A percentile compares a stretch with the other conserved stretches of the same genome.
These are phyloP conservation scores for Leptatherina wallacei DNA, from an alignment of 2,797 vertebrate species.

Conservation along the genomic window DNA sequence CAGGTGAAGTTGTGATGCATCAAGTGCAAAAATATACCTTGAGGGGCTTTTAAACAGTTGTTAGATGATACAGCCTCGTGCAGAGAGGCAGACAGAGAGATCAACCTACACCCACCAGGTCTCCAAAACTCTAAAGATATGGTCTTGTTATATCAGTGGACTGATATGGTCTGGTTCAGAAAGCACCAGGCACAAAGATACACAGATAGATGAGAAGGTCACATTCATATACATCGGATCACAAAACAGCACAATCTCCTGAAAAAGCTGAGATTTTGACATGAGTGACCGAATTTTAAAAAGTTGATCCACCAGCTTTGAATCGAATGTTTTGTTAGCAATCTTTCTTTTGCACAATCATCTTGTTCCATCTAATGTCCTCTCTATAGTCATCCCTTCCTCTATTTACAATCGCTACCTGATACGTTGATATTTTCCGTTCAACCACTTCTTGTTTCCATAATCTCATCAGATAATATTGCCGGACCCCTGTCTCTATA, in stretches of 20 bases:
- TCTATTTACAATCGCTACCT: constrained; percentile 78
- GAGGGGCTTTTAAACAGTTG: constrained; percentile 38
- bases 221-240: constrained; percentile 67
- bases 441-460: constrained; percentile 39
- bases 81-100: constrained; percentile 35
- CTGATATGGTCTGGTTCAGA: constrained; percentile 61
- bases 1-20: constrained; percentile 53
- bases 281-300: constrained; percentile 38
- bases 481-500: constrained; percentile 61
- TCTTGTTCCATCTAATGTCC: constrained; percentile 62
- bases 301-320: constrained; percentile 27
- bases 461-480: constrained; percentile 73
- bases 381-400: constrained; percentile 64
- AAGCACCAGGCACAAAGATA: constrained; percentile 61
- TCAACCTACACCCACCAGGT: constrained; percentile 31
- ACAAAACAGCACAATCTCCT: constrained; percentile 54
- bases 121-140: constrained; percentile 30
- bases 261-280: constrained; percentile 36
- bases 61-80: constrained; percentile 23
- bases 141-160: constrained; percentile 28
- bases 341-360: constrained; percentile 61
- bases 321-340: constrained; percentile 28
- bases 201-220: constrained; percentile 58
- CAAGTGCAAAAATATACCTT: constrained; percentile 39
- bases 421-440: constrained; percentile 49